Percentiles rank a stretch among this genome's conserved stretches.
Evolutionary conservation across 2,113 vertebrate genomes (phyloP).

Genomic region (Mesocricetus auratus): DNA sequence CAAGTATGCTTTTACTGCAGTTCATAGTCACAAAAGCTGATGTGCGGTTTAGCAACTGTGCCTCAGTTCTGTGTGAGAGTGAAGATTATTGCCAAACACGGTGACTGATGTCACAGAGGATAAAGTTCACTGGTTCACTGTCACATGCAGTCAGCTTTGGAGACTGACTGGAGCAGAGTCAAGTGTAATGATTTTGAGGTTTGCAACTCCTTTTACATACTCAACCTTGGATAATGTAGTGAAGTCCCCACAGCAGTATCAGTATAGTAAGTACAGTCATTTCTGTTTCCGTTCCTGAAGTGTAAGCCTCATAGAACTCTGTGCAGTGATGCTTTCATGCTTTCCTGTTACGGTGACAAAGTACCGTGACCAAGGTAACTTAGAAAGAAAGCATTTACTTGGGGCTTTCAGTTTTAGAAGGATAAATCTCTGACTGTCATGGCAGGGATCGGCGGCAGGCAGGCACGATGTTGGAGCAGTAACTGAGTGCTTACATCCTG

Average conservation of each 20-base stretch:
- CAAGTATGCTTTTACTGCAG: conserved; percentile 83
- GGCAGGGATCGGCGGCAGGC: background rate
- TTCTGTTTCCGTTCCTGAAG: background rate
- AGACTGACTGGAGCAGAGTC: background rate
- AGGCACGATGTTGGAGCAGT: background rate
- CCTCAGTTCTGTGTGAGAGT: background rate
- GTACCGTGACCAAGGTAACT: background rate
- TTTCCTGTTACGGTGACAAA: background rate
- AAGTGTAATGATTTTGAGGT: background rate
- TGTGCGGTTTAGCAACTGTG: conserved; percentile 16
- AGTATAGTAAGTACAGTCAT: background rate
- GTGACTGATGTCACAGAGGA: background rate
- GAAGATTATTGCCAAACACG: background rate
- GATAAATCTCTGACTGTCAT: background rate
- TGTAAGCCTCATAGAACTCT: conserved; percentile 11
- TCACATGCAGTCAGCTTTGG: background rate
- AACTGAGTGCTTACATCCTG: background rate
- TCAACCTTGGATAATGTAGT: background rate
- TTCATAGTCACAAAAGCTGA: background rate
- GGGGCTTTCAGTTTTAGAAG: background rate
- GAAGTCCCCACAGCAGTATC: background rate
- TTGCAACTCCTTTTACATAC: conserved; percentile 36
- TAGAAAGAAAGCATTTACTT: background rate
- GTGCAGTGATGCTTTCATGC: background rate
- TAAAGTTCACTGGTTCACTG: background rate